Evolutionary conservation across 2,113 vertebrate species (phyloP).

Genomic region (Trachemys scripta): DNA sequence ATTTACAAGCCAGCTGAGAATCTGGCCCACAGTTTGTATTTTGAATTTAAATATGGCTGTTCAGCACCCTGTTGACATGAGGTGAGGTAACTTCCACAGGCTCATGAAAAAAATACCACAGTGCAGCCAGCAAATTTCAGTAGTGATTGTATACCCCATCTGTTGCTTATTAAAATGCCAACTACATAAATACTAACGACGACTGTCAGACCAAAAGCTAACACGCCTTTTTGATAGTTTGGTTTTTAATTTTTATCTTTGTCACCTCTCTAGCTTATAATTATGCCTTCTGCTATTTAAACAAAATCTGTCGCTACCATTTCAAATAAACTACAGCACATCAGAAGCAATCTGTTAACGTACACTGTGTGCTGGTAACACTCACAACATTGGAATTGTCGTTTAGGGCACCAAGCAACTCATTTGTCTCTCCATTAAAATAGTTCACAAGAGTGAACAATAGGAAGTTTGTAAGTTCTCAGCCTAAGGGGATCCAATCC

Average conservation of each 20-base stretch:
- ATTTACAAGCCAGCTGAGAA: accelerated
- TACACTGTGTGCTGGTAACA: background rate
- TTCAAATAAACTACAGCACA: background rate
- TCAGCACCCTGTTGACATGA: background rate
- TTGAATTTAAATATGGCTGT: background rate
- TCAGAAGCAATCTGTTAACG: background rate
- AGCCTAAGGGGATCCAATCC: background rate
- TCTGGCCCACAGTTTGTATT: background rate
- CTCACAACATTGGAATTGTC: accelerated
- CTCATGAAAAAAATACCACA: accelerated
- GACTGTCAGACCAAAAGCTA: background rate
- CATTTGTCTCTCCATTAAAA: background rate
- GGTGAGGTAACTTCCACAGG: background rate
- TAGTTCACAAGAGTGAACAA: too few relatives aligned
- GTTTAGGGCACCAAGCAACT: background rate
- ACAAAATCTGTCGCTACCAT: background rate
- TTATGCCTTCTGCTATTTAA: background rate
- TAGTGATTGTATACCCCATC: background rate
- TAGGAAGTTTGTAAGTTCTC: background rate
- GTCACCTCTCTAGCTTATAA: background rate
- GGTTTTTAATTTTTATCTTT: background rate
- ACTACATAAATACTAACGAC: accelerated
- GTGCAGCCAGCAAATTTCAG: background rate
- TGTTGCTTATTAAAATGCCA: background rate
- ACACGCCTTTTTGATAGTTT: background rate